Evolutionary conservation across 2,888 invertebrate species (phyloP).

Genomic region (Noctua fimbriata): DNA sequence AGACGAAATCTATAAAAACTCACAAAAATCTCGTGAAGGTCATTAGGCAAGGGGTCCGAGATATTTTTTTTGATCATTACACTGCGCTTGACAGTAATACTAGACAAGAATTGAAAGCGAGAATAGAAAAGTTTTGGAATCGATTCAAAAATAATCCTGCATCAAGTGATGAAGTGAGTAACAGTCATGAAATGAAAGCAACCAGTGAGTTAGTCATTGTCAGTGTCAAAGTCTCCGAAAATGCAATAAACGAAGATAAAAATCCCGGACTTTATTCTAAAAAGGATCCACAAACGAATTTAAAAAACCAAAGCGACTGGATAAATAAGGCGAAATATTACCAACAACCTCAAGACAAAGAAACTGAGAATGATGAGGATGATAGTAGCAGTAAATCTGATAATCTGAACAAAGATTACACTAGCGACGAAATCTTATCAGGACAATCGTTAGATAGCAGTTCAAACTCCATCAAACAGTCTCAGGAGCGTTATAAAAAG

Average conservation of each 20-base stretch:
- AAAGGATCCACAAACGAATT: not conserved
- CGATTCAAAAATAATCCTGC: not conserved
- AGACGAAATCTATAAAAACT: constrained; percentile 58
- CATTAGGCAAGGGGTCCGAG: constrained; percentile 68
- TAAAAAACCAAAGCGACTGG: not conserved
- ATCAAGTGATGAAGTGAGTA: not conserved
- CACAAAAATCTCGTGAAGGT: constrained; percentile 65
- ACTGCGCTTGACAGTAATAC: constrained; percentile 66
- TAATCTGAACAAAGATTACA: constrained; percentile 1
- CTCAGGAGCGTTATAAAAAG: not conserved
- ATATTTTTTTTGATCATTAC: constrained; percentile 75
- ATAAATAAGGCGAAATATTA: not conserved
- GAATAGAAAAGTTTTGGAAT: constrained; percentile 46
- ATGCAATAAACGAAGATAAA: not conserved
- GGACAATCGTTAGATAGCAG: constrained; percentile 19
- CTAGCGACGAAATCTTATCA: not conserved
- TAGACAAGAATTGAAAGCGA: constrained; percentile 65
- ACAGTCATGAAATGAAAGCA: not conserved
- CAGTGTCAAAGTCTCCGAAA: not conserved
- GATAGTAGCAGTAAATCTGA: not conserved
- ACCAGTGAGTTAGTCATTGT: not conserved
- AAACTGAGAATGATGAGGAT: not conserved
- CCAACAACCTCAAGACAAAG: not conserved
- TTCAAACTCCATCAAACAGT: constrained; percentile 30
- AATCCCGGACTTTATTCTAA: not conserved